phyloP scores from a whole-genome alignment of 2,113 vertebrate species.

The Myodes glareolus region DNA sequence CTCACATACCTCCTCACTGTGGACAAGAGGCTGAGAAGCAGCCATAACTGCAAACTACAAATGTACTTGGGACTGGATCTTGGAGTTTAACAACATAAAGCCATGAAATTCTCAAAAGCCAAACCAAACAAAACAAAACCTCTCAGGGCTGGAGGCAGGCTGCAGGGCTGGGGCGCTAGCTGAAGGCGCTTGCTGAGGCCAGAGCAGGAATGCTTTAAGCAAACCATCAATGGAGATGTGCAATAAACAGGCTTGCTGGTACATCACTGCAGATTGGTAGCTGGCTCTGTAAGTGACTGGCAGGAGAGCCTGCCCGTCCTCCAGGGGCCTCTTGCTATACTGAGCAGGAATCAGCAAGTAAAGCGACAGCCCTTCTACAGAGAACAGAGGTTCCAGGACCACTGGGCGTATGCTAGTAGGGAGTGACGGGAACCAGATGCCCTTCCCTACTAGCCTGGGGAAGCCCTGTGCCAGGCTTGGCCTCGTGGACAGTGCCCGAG shows the following conservation, averaged over 20 bases:
- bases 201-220: not conserved
- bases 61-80: no score
- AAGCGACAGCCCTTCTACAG: not conserved
- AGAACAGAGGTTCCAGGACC: no score
- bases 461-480: not conserved
- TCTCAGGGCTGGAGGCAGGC: rapidly evolving
- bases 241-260: not conserved
- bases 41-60: not conserved
- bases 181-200: not conserved
- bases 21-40: not conserved
- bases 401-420: not conserved
- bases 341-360: not conserved
- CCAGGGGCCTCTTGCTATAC: not conserved
- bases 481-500: rapidly evolving
- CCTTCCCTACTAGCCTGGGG: not conserved
- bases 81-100: not conserved
- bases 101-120: not conserved
- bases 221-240: rapidly evolving
- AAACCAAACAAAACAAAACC: not conserved
- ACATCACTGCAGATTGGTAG: not conserved
- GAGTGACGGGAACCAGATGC: rapidly evolving
- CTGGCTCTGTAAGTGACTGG: rapidly evolving
- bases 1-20: not conserved
- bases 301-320: no score
- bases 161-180: rapidly evolving